Evolutionary conservation across 2,888 invertebrate genomes (phyloP).

Genomic region (Erpobdella octoculata): DNA sequence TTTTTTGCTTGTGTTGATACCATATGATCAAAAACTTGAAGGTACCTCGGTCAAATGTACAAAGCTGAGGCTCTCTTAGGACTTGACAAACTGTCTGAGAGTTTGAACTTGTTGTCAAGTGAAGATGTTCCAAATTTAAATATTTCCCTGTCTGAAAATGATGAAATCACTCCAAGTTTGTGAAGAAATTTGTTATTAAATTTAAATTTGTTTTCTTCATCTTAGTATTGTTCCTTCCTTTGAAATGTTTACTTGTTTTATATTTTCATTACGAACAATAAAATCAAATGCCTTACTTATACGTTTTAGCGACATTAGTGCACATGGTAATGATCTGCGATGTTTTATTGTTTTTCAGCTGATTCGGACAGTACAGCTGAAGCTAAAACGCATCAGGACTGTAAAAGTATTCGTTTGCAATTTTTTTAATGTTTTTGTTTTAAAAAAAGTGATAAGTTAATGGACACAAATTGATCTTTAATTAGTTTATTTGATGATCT

Average conservation of each 20-base stretch:
- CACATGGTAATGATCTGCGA: no score
- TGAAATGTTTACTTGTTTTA: no score
- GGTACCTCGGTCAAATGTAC: slow-evolving; percentile 71
- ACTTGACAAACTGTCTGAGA: slow-evolving; percentile 70
- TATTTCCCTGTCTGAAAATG: neutral
- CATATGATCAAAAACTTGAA: slow-evolving; percentile 33
- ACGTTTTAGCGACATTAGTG: no score
- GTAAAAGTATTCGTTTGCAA: neutral
- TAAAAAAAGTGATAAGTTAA: neutral
- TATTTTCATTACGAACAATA: no score
- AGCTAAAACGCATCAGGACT: neutral
- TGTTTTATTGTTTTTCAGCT: neutral
- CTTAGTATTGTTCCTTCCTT: no score
- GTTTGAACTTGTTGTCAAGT: slow-evolving; percentile 69
- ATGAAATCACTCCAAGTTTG: neutral
- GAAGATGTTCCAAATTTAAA: slow-evolving; percentile 36
- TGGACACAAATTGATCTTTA: no score
- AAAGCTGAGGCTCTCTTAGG: slow-evolving; percentile 78
- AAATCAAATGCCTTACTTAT: no score
- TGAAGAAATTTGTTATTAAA: no score
- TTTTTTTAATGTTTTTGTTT: neutral
- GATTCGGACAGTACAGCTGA: neutral
- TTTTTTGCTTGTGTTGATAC: neutral
- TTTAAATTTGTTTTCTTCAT: no score
- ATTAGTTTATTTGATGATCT: neutral